Base-by-base conservation (phyloP, 2,113 vertebrate species). In the pig (Sus scrofa) region DNA sequence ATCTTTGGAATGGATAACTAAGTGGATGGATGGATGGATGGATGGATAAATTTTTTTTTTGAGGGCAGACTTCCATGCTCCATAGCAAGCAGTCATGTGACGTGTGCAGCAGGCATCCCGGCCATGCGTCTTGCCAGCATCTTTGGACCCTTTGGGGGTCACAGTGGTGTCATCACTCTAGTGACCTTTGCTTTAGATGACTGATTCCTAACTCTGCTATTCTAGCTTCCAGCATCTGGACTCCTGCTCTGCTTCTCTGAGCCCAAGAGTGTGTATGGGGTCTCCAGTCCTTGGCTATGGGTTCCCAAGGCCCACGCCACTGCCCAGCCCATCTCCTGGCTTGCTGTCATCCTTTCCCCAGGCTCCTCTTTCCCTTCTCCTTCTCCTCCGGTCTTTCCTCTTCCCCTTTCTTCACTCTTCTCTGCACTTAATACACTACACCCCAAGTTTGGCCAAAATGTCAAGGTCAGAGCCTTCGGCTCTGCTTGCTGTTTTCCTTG, bases 31-130 rank as follows among this genome's bases (percentile, higher is more conserved):
- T 11, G 6, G 74, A 39, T 30, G 44, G 26, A 50, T 9, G 6
- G 39, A 50, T 18, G 20, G 74, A 14, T 14, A 65, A 11, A 65
- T 65, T 2, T 24, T 8, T 1, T 11, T 56, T 63, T 60, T 39
- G 60, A 12, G 32, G 62, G 26, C n/a, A 11, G 44, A 37, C 37
- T 30, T 26, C 0, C 44, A 1, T 27, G 39, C 6, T 24, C 19
- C 7, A 0, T 63, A 37, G 60, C 16, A 13, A 62, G 52, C 9
- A n/a, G 0, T 68, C 5, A 1, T 32, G 0, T 32, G 1, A 26
- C 0, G 7, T 1, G 7, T 44, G 82, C 16, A 12, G 22, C 7
- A 8, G 32, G 16, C 26, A 1, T n/a, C 18, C 2, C 34, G 75
- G 6, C 22, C 9, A 32, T 27, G n/a, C 12, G 60, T 60, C 65